phyloP scores from a whole-genome alignment of 2,797 vertebrate genomes.

The Pantherophis alleghaniensis region DNA sequence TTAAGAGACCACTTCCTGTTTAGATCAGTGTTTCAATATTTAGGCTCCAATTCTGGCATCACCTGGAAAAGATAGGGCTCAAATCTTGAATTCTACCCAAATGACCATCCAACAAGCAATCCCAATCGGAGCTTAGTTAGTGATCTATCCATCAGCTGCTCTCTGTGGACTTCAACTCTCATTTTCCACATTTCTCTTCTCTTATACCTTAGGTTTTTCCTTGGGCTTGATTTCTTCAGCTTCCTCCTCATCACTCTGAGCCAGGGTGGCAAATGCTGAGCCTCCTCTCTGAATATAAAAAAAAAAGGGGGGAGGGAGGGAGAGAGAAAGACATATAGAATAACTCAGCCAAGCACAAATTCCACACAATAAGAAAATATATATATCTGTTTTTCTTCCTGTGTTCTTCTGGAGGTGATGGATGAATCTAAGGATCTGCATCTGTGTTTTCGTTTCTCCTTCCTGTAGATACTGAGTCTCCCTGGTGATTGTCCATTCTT shows the following conservation, averaged over 20 bases:
- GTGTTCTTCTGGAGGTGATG: background rate
- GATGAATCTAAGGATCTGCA: background rate
- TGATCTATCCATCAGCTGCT: too few relatives aligned
- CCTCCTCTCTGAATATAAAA: slow-evolving; percentile 1
- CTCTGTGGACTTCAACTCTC: background rate
- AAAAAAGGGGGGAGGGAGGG: background rate
- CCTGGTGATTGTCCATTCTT: background rate
- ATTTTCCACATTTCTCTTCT: background rate
- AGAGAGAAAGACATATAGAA: background rate
- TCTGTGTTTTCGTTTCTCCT: background rate
- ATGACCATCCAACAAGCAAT: background rate
- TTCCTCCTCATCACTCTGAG: slow-evolving; percentile 16
- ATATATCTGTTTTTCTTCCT: too few relatives aligned
- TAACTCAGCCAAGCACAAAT: background rate
- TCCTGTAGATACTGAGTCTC: background rate
- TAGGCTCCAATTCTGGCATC: background rate
- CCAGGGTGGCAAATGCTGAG: background rate
- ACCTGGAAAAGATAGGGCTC: background rate
- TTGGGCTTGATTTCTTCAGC: slow-evolving; percentile 44
- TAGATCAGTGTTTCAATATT: background rate
- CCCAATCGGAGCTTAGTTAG: background rate
- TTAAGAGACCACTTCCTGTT: background rate
- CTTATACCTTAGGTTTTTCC: slow-evolving; percentile 53
- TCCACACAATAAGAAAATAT: background rate
- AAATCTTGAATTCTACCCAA: background rate